Evolutionary conservation across 2,888 invertebrate genomes (phyloP).

Genomic region (Eilema sororculum): DNA sequence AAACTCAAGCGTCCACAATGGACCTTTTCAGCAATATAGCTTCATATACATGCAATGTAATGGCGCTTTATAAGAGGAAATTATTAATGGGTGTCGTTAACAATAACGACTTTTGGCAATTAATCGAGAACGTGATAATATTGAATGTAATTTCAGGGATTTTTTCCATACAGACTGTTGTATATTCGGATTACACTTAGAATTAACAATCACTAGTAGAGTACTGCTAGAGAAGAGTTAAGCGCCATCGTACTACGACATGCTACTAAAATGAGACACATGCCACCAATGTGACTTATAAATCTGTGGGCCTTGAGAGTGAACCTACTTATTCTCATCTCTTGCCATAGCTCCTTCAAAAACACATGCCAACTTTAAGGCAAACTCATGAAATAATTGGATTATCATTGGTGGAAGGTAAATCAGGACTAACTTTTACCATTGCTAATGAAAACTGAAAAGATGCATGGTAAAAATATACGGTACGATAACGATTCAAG

Average conservation of each 20-base stretch:
- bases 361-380: no score
- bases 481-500: no score
- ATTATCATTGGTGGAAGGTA: no score
- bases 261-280: background rate
- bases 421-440: no score
- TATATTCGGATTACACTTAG: background rate
- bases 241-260: background rate
- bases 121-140: constrained; percentile 31
- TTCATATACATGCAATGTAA: constrained; percentile 23
- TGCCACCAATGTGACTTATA: background rate
- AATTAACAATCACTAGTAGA: background rate
- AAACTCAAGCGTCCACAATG: constrained; percentile 38
- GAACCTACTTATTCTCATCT: no score
- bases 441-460: no score
- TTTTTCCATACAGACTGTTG: background rate
- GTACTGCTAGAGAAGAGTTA: background rate
- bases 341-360: no score
- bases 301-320: no score
- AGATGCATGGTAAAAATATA: no score
- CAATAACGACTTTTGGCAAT: constrained; percentile 37
- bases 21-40: constrained; percentile 19
- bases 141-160: constrained; percentile 4
- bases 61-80: constrained; percentile 24
- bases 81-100: constrained; percentile 35
- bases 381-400: no score